phyloP scores from a whole-genome alignment of 2,797 vertebrate genomes.

The Malurus splendens region DNA sequence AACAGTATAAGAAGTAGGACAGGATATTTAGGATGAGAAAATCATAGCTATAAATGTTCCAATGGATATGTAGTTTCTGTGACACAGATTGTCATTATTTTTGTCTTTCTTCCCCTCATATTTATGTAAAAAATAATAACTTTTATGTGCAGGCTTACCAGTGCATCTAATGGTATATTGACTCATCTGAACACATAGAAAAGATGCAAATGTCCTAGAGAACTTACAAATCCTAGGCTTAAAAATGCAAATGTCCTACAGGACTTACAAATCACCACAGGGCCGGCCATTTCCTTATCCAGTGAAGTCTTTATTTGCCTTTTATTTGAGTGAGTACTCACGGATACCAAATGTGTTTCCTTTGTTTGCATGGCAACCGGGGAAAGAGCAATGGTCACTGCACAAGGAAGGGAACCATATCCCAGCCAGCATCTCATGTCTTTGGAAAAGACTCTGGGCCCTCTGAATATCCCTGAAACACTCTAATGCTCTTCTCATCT shows the following conservation, averaged over 20 bases:
- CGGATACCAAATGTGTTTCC: background rate
- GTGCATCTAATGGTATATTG: background rate
- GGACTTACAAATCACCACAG: background rate
- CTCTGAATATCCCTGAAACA: background rate
- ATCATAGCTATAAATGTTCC: background rate
- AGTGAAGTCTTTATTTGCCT: background rate
- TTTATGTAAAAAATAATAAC: background rate
- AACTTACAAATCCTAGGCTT: background rate
- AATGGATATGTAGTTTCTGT: background rate
- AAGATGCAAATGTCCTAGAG: background rate
- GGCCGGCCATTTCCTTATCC: background rate
- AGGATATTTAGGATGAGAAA: background rate
- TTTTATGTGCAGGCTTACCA: background rate
- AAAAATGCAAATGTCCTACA: background rate
- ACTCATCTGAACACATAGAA: background rate
- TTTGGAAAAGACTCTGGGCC: background rate
- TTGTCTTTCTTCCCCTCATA: background rate
- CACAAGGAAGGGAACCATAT: background rate
- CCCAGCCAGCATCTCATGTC: rapidly evolving
- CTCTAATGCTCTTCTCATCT: background rate
- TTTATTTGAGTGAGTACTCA: background rate
- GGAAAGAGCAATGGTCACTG: background rate
- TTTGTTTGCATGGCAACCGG: background rate
- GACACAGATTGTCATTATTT: background rate
- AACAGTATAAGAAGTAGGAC: background rate